A percentile compares a stretch with the other conserved stretches of the same genome.
Evolutionary conservation across 1,140 invertebrate genomes (phyloP).

Genomic region (Agraylea sexmaculata): DNA sequence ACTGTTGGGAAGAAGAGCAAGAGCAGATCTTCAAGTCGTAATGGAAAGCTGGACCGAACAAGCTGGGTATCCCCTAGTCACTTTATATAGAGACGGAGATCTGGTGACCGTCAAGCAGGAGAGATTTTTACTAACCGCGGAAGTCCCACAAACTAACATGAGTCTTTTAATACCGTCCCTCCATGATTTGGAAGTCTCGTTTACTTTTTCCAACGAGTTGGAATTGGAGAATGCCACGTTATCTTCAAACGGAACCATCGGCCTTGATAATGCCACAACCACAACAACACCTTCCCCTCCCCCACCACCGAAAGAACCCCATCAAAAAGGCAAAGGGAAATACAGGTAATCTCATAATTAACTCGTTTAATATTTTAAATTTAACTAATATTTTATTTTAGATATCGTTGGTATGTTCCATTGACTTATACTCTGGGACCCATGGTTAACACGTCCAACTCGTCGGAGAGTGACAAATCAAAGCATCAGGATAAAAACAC

Average conservation of each 20-base stretch:
- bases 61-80: conserved; percentile 66
- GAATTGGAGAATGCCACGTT: not conserved
- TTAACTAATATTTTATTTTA: conserved; percentile 21
- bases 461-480: conserved; percentile 15
- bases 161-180: conserved; percentile 20
- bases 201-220: not conserved
- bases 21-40: conserved; percentile 34
- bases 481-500: not conserved
- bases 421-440: conserved; percentile 49
- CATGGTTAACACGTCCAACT: conserved; percentile 30
- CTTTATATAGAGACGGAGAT: conserved; percentile 47
- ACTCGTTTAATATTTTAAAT: not conserved
- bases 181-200: conserved; percentile 14
- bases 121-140: conserved; percentile 40
- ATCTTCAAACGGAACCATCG: not conserved
- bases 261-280: conserved; percentile 3
- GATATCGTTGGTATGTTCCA: conserved; percentile 67
- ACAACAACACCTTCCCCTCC: conserved; percentile 10
- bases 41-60: conserved; percentile 82
- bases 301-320: conserved; percentile 3
- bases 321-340: conserved; percentile 13
- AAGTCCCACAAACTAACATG: conserved; percentile 26
- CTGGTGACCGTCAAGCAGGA: conserved; percentile 47
- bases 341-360: conserved; percentile 6
- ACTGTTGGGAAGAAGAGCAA: conserved; percentile 53